A percentile compares a stretch with the other conserved stretches of the same genome.
phyloP scores from a whole-genome alignment of 2,888 invertebrate species.

The Microlaimidae sp. region DNA sequence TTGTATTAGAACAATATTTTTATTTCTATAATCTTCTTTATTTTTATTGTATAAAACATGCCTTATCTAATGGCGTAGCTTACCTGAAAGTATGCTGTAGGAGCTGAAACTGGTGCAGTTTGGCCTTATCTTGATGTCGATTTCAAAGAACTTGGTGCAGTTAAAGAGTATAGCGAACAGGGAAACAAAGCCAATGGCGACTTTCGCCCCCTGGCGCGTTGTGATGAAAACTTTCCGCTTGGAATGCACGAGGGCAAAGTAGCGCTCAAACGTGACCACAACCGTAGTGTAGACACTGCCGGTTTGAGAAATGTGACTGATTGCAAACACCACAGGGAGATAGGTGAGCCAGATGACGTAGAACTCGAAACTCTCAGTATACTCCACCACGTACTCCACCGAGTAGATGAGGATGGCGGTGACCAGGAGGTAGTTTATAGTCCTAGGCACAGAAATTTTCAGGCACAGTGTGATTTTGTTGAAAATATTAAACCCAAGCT shows the following conservation, averaged over 20 bases:
- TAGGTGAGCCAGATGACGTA: conserved; percentile 29
- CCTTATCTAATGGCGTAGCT: too few species aligned
- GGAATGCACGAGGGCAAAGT: conserved; percentile 27
- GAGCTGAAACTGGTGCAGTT: not conserved
- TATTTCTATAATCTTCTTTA: too few species aligned
- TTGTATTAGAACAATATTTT: too few species aligned
- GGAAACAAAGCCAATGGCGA: conserved; percentile 25
- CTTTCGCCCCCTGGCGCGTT: conserved; percentile 8
- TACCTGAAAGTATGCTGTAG: not conserved
- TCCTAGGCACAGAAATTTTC: too few species aligned
- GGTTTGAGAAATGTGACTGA: conserved; percentile 30
- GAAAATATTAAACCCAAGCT: too few species aligned
- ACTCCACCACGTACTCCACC: conserved; percentile 63
- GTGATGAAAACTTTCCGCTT: not conserved
- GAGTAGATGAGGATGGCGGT: conserved; percentile 70
- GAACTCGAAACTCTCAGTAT: conserved; percentile 56
- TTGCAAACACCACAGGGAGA: conserved; percentile 25
- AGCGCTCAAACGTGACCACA: conserved; percentile 29
- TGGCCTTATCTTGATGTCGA: conserved; percentile 18
- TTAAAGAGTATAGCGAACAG: conserved; percentile 29
- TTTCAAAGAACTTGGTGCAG: conserved; percentile 29
- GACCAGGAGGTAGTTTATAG: too few species aligned
- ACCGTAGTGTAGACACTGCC: conserved; percentile 28
- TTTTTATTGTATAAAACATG: too few species aligned
- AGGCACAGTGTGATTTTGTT: too few species aligned